Percentiles rank a stretch among this genome's conserved stretches.
phyloP scores from a whole-genome alignment of 2,797 vertebrate species.

The Scolopax rusticola region DNA sequence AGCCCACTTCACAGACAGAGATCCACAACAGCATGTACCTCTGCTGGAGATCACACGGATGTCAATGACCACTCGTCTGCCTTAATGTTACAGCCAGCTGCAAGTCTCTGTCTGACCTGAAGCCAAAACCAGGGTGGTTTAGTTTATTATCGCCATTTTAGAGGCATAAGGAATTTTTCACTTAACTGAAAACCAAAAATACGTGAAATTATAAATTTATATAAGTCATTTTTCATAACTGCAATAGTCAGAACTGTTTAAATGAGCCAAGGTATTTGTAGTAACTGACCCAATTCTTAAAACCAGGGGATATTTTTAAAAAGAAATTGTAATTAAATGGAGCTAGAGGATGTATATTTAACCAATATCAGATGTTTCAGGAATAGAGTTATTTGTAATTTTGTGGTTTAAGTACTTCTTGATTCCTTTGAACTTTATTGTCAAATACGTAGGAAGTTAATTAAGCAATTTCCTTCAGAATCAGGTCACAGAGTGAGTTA shows the following conservation, averaged over 20 bases:
- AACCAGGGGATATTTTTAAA: constrained; percentile 16
- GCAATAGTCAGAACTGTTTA: background rate
- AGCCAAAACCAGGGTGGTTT: background rate
- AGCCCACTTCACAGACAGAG: background rate
- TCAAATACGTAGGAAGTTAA: background rate
- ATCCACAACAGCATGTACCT: background rate
- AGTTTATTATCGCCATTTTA: background rate
- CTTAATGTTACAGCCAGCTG: background rate
- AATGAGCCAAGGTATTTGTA: constrained; percentile 28
- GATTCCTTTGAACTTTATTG: background rate
- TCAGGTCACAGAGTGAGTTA: background rate
- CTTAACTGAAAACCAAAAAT: background rate
- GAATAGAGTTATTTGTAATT: constrained; percentile 1
- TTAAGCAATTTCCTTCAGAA: constrained; percentile 1
- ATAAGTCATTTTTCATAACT: background rate
- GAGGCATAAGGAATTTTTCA: background rate
- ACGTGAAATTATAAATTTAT: background rate
- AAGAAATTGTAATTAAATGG: background rate
- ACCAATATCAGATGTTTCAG: background rate
- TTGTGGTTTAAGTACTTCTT: background rate
- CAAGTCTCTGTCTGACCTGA: background rate
- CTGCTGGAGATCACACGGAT: background rate
- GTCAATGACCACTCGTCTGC: background rate
- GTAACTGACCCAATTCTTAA: constrained; percentile 24
- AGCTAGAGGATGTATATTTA: background rate